phyloP scores from a whole-genome alignment of 2,113 vertebrate genomes.

The Tupaia chinensis region DNA sequence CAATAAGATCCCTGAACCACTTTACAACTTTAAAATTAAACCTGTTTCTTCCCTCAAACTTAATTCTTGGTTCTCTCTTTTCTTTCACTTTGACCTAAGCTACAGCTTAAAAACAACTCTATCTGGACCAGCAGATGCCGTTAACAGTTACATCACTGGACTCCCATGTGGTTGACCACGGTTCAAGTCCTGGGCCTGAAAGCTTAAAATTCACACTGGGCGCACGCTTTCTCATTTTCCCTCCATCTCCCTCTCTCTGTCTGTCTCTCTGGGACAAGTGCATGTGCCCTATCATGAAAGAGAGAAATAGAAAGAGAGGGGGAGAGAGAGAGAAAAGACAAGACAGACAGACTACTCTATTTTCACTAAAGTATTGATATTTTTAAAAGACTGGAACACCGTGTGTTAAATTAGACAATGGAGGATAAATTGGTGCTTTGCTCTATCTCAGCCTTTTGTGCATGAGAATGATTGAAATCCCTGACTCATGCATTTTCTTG shows the following conservation, averaged over 20 bases:
- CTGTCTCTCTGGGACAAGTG: too few relatives aligned
- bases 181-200: too few relatives aligned
- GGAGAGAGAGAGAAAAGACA: background rate
- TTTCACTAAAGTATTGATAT: background rate
- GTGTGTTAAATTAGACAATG: slow-evolving; percentile 23
- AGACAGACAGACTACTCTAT: background rate
- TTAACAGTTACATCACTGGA: too few relatives aligned
- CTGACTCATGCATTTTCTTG: slow-evolving; percentile 32
- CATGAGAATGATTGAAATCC: slow-evolving; percentile 1
- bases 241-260: too few relatives aligned
- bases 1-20: background rate
- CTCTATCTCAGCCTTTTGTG: background rate
- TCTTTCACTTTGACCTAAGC: background rate
- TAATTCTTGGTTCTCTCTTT: background rate
- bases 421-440: background rate
- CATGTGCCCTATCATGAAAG: too few relatives aligned
- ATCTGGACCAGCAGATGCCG: background rate
- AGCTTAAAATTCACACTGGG: too few relatives aligned
- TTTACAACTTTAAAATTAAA: slow-evolving; percentile 50
- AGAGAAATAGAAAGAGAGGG: too few relatives aligned
- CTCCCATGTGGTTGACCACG: too few relatives aligned
- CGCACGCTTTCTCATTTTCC: too few relatives aligned
- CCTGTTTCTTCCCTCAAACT: background rate
- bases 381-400: background rate
- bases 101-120: background rate